Base-by-base conservation (phyloP, 2,797 vertebrate genomes). In the Vipera latastei region DNA sequence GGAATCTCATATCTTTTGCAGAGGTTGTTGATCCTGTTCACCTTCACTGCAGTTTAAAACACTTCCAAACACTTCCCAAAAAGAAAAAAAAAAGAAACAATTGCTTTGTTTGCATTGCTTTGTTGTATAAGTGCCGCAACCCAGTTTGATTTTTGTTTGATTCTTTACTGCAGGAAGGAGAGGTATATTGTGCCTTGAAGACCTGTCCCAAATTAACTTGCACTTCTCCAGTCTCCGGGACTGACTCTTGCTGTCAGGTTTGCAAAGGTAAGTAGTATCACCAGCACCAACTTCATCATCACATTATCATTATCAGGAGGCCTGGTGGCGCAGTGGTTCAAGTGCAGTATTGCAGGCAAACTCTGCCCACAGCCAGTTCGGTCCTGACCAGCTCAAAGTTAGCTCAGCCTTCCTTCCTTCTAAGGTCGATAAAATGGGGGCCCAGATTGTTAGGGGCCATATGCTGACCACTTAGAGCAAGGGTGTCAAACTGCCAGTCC, bases 161-260 rank as follows among this genome's bases (percentile, higher is more conserved):
- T 86, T 56, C 89, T 95, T 95, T 92, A 91, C 94, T 95, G 93
- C 97, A 99, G 99, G 98, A 99, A 97, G 99, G 99, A 95, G 99
- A 99, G 93, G 99, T 99, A 92, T 99, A 99, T 97, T 99, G 99
- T 92, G 99, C 98, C 73, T 96, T 99, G 97, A 99, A 99, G 98
- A 99, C 99, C 6, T 99, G 99, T 96, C 98, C 98, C 89, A 98
- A 98, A 92, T 95, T 99, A 95, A 98, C 97, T 86, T 99, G 99
- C 93, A 97, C 98, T 63, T 98, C 98, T 25, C 98, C 98, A 2
- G 96, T 98, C 60, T 98, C 98, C 11, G 97, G 98, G 93, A 98
- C 98, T 0, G 99, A 99, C 94, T 99, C 98, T 86, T 99, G 99
- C 97, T 99, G 99, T 97, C 97, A 97, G 86, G 97, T 98, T 89